These are phyloP conservation scores for Vombatus ursinus DNA, from an alignment of 2,113 vertebrate genomes.

Conservation along the genomic window DNA sequence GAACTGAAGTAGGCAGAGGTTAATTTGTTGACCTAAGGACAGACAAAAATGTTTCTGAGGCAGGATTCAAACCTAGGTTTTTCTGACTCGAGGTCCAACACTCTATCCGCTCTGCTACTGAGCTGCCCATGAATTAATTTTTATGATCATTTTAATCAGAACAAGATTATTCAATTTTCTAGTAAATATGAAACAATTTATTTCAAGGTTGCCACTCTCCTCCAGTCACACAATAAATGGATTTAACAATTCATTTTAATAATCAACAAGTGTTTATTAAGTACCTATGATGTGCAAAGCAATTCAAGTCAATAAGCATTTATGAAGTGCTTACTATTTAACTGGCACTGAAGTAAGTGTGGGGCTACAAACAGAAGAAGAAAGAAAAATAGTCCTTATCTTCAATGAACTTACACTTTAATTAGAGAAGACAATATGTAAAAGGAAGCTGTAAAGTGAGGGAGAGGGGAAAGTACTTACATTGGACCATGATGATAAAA, in stretches of 20 bases:
- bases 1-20: background rate
- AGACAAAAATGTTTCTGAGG: background rate
- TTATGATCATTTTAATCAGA: background rate
- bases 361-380: background rate
- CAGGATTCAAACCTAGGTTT: background rate
- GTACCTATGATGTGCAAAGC: background rate
- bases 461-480: background rate
- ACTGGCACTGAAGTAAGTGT: background rate
- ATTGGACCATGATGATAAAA: background rate
- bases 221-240: background rate
- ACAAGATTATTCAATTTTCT: background rate
- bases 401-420: background rate
- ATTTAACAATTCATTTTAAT: background rate
- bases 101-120: background rate
- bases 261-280: background rate
- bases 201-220: background rate
- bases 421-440: background rate
- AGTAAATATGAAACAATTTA: background rate
- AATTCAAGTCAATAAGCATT: background rate
- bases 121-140: background rate
- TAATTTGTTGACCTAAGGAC: background rate
- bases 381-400: background rate
- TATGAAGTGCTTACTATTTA: background rate
- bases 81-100: background rate
- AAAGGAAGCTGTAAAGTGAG: background rate